Evolutionary conservation across 1,140 invertebrate species (phyloP).

Genomic region (Homarus americanus): DNA sequence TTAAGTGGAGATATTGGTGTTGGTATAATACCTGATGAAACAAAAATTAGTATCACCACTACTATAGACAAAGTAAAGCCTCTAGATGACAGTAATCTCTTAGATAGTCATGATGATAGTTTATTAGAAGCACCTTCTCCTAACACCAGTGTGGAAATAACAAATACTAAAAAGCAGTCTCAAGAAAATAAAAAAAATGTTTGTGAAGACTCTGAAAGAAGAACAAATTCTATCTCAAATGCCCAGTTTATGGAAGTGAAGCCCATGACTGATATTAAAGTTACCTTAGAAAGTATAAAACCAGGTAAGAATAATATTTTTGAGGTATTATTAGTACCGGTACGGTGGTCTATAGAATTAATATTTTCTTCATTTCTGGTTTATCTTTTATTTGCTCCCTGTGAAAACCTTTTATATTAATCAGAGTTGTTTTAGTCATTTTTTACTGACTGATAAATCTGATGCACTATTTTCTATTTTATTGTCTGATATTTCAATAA

Average conservation of each 20-base stretch:
- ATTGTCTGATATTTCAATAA: too few relatives aligned
- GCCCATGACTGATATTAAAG: constrained; percentile 84
- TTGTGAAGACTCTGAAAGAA: constrained; percentile 25
- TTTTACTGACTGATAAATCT: too few relatives aligned
- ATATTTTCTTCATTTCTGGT: too few relatives aligned
- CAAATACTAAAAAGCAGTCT: neutral
- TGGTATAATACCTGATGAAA: neutral
- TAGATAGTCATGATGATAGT: constrained; percentile 31
- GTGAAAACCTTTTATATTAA: too few relatives aligned
- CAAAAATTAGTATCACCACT: neutral
- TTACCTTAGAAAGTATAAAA: constrained; percentile 87
- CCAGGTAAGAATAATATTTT: constrained; percentile 83
- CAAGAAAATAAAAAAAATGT: constrained; percentile 9
- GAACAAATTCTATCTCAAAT: constrained; percentile 19
- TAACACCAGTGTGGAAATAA: neutral
- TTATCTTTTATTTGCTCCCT: too few relatives aligned
- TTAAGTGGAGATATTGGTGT: constrained; percentile 41
- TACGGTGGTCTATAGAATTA: too few relatives aligned
- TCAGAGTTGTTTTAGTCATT: too few relatives aligned
- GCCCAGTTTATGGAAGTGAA: constrained; percentile 72
- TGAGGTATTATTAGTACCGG: too few relatives aligned
- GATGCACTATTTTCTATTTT: too few relatives aligned
- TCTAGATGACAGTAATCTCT: constrained; percentile 39
- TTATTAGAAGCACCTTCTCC: constrained; percentile 11
- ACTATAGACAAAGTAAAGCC: constrained; percentile 5